Evolutionary conservation across 1,140 invertebrate species (phyloP), one percentile per base, ranked within the genome.

Genomic region (Drosophila repletoides): DNA sequence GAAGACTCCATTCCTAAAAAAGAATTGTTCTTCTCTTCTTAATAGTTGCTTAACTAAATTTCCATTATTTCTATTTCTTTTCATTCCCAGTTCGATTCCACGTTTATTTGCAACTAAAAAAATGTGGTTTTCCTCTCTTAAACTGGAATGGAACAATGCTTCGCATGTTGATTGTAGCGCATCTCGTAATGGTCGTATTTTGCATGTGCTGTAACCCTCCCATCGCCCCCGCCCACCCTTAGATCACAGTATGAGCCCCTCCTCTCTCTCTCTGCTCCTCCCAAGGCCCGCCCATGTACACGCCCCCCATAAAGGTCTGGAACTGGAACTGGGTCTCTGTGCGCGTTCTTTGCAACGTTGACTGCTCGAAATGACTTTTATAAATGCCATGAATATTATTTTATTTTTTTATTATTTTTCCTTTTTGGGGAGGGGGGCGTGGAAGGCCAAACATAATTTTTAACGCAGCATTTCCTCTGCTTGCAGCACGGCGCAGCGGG

Each of bases 381-480:
- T 72, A 84, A 84, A 86, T 86, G 80, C 72, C 64, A 86, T 84
- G 80, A 79, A 86, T 83, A 72, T 80, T 71, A 65, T 65, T 59
- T 33, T 51, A 43, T 17, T 69, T 49, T 75, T 52, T 52, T 71
- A 40, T 73, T 65, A 60, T 48, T 55, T 72, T 63, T 45, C 17
- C 1, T 22, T n/a, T n/a, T n/a, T n/a, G 12, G 3, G 3, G 49
- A 5, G 56, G 6, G 28, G 6, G 38, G 14, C 7, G 22, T 14
- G 17, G 45, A 19, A 51, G 24, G 40, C 10, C 24, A 71, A 80
- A 72, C 79, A 83, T 83, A 83, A 83, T 83, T 83, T 83, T 83
- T 79, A 83, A 83, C 79, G 79, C 79, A 74, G 74, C 79, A 84
- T 71, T 83, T 83, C 79, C 79, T 61, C 38, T 60, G 67, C 41